Evolutionary conservation across 2,888 invertebrate species (phyloP).

Genomic region (Lycophotia porphyrea): DNA sequence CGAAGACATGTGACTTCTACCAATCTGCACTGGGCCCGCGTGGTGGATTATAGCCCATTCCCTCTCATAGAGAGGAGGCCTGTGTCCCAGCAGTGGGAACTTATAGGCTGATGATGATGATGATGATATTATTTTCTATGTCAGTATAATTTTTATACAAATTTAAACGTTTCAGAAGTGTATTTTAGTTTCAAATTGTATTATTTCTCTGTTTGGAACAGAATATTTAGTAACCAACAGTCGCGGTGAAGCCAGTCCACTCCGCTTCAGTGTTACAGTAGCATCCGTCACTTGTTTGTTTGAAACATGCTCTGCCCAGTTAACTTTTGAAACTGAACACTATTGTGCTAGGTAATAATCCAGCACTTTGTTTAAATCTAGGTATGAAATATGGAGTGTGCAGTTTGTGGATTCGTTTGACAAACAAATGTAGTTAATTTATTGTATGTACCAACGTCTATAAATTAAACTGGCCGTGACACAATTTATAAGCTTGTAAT

Average conservation of each 20-base stretch:
- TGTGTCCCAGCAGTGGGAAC: too few relatives aligned
- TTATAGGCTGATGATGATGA: too few relatives aligned
- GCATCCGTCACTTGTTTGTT: conserved; percentile 55
- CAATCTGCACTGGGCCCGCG: too few relatives aligned
- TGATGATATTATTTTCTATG: background rate
- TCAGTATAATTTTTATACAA: background rate
- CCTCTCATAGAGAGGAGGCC: too few relatives aligned
- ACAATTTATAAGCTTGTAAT: background rate
- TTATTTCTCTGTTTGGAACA: conserved; percentile 35
- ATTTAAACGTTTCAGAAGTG: conserved; percentile 3
- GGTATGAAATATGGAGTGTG: conserved; percentile 22
- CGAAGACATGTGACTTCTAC: too few relatives aligned
- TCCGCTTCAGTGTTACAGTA: conserved; percentile 34
- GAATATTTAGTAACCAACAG: conserved; percentile 51
- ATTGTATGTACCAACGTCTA: background rate
- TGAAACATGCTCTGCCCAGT: conserved; percentile 38
- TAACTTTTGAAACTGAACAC: conserved; percentile 42
- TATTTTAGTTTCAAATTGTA: conserved; percentile 26
- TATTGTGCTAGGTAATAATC: conserved; percentile 38
- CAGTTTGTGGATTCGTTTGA: conserved; percentile 4
- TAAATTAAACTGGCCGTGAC: background rate
- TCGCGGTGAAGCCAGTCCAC: conserved; percentile 38
- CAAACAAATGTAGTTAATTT: background rate
- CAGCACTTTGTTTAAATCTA: conserved; percentile 35
- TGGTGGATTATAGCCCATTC: too few relatives aligned